phyloP scores from a whole-genome alignment of 2,888 invertebrate genomes.

The Rhagophthalmus giganteus region DNA sequence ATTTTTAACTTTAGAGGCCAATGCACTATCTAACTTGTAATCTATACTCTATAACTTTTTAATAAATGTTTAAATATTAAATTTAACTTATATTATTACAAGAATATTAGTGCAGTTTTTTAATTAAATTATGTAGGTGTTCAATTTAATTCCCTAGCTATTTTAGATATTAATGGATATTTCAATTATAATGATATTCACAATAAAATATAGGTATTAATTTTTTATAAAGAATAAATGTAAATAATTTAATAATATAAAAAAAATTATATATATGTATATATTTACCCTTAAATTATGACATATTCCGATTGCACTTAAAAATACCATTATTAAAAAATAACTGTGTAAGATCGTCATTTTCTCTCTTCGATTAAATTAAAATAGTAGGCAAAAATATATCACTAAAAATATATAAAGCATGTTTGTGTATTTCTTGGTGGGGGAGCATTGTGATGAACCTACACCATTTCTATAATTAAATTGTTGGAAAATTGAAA shows the following conservation, averaged over 20 bases:
- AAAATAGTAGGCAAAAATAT: conserved; percentile 11
- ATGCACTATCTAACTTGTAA: too few relatives aligned
- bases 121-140: conserved; percentile 1
- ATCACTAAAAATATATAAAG: conserved; percentile 18
- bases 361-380: conserved; percentile 7
- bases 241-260: conserved; percentile 3
- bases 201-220: not conserved
- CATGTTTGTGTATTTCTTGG: conserved; percentile 8
- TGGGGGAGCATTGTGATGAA: conserved; percentile 12
- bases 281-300: conserved; percentile 21
- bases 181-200: not conserved
- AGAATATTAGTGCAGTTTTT: not conserved
- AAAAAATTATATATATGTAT: conserved; percentile 2
- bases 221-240: not conserved
- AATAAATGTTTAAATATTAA: too few relatives aligned
- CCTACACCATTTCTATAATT: conserved; percentile 25
- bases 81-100: too few relatives aligned
- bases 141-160: too few relatives aligned
- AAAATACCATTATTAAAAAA: conserved; percentile 4
- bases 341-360: conserved; percentile 1
- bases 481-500: conserved; percentile 14
- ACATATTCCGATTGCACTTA: conserved; percentile 10
- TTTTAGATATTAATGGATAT: too few relatives aligned
- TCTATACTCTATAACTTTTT: too few relatives aligned
- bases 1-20: too few relatives aligned